A percentile compares a stretch with the other conserved stretches of the same genome.
Evolutionary conservation across 2,888 invertebrate genomes (phyloP).

Genomic region (Drosophila meridionalis): DNA sequence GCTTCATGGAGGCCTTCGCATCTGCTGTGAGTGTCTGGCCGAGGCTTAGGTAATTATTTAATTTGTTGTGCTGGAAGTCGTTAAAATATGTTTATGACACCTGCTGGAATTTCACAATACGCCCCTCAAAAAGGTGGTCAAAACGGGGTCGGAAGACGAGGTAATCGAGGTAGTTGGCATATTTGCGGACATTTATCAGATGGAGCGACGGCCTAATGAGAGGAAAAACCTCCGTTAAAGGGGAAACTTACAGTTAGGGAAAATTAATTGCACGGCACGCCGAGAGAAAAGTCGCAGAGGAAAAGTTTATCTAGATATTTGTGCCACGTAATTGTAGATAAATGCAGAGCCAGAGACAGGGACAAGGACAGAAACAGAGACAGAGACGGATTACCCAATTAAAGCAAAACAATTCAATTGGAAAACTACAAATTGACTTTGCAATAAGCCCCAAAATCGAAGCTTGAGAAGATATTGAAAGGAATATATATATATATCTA

Average conservation of each 20-base stretch:
- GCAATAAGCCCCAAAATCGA: slow-evolving; percentile 41
- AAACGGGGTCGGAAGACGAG: slow-evolving; percentile 3
- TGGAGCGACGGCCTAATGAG: slow-evolving; percentile 36
- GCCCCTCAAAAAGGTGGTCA: background rate
- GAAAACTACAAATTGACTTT: slow-evolving; percentile 57
- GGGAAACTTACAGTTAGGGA: slow-evolving; percentile 29
- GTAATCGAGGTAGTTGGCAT: slow-evolving; percentile 22
- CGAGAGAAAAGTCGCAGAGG: slow-evolving; percentile 44
- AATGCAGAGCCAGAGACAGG: slow-evolving; percentile 18
- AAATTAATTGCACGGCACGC: slow-evolving; percentile 58
- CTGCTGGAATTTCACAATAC: slow-evolving; percentile 33
- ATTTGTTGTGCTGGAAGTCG: slow-evolving; percentile 35
- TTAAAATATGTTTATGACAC: slow-evolving; percentile 65
- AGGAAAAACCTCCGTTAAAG: slow-evolving; percentile 35
- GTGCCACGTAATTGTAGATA: slow-evolving; percentile 56
- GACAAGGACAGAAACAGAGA: background rate
- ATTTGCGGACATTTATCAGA: slow-evolving; percentile 48
- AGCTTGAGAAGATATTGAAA: slow-evolving; percentile 7
- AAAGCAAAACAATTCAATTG: slow-evolving; percentile 54
- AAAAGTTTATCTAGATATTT: slow-evolving; percentile 50
- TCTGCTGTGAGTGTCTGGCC: background rate
- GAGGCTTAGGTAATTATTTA: slow-evolving; percentile 42
- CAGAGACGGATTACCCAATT: slow-evolving; percentile 33
- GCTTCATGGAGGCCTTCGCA: slow-evolving; percentile 11
- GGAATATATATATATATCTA: background rate